These are phyloP conservation scores for Pithys albifrons DNA, from an alignment of 2,113 vertebrate species.

Conservation along the genomic window DNA sequence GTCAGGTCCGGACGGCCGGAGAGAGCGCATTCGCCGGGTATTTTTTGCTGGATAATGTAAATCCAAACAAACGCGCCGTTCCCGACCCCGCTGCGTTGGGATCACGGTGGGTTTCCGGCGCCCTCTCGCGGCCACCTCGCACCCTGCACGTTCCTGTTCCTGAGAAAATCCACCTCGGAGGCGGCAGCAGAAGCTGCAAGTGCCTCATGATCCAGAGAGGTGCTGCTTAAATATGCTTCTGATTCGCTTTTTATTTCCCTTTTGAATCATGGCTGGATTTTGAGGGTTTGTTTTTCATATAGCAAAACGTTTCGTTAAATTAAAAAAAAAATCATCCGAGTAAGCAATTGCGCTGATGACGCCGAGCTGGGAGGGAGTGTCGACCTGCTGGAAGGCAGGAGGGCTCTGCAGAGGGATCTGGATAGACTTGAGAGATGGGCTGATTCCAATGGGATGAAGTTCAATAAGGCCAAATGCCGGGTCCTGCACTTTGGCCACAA, in stretches of 20 bases:
- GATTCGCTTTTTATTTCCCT: background rate
- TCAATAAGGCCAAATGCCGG: no score
- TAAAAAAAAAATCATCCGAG: background rate
- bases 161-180: background rate
- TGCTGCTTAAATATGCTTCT: background rate
- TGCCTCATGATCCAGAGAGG: accelerated
- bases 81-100: background rate
- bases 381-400: no score
- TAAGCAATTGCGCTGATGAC: background rate
- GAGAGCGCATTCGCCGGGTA: background rate
- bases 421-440: no score
- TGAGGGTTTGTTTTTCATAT: background rate
- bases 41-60: accelerated
- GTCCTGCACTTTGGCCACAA: no score
- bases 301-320: background rate
- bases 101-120: background rate
- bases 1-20: background rate
- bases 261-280: background rate
- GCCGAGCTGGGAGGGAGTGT: no score
- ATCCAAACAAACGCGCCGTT: accelerated
- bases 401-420: no score
- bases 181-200: no score
- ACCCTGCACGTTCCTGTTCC: background rate
- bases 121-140: background rate
- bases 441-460: no score